Evolutionary conservation across 92 coral and sea anemone species (phyloP).

Genomic region (Siderastrea radians): DNA sequence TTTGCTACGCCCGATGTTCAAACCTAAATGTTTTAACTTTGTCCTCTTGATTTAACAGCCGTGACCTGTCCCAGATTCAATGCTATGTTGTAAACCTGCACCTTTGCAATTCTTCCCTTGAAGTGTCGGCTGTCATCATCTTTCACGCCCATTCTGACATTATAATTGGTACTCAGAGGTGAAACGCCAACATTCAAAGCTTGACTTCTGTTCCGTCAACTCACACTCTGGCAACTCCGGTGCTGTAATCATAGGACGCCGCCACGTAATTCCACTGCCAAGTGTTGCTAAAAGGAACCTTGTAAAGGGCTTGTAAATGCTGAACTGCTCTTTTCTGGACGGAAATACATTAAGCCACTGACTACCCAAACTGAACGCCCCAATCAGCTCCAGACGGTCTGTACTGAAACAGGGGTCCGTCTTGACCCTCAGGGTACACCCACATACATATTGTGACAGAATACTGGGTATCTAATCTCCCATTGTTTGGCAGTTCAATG

Average conservation of each 20-base stretch:
- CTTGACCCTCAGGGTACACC: conserved; percentile 3
- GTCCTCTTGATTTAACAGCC: conserved; percentile 28
- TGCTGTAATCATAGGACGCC: conserved; percentile 20
- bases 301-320: not conserved
- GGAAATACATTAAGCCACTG: not conserved
- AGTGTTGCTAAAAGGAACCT: not conserved
- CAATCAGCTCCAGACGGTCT: conserved; percentile 12
- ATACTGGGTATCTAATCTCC: conserved; percentile 28
- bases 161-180: not conserved
- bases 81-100: conserved; percentile 37
- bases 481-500: conserved; percentile 41
- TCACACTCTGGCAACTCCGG: conserved; percentile 31
- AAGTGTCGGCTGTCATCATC: conserved; percentile 19
- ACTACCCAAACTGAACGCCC: conserved; percentile 12
- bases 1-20: too few relatives aligned
- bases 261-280: conserved; percentile 28
- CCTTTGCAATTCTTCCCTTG: conserved; percentile 31
- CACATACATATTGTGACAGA: conserved; percentile 36
- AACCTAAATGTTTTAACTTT: not conserved
- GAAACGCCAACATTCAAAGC: not conserved
- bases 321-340: not conserved
- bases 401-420: conserved; percentile 31
- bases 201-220: conserved; percentile 2
- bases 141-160: conserved; percentile 43
- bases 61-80: conserved; percentile 1